Percentiles rank a stretch among this genome's conserved stretches.
These are phyloP conservation scores for Sebastes hubbsi DNA, from an alignment of 2,797 vertebrate species.

Conservation along the genomic window DNA sequence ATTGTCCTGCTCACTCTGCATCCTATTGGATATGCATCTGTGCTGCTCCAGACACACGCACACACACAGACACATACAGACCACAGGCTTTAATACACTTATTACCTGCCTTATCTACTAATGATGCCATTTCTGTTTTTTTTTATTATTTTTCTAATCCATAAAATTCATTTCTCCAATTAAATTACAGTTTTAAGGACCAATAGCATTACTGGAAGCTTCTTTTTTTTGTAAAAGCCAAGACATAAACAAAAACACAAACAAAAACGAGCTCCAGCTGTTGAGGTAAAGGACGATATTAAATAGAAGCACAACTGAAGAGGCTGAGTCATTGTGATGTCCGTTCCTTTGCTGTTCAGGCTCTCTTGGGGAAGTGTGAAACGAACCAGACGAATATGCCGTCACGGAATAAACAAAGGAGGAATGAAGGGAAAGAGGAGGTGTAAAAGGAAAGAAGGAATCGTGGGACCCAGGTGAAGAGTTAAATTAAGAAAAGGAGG, in stretches of 20 bases:
- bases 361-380: conserved; percentile 15
- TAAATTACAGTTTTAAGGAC: conserved; percentile 67
- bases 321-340: conserved; percentile 37
- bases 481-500: conserved; percentile 66
- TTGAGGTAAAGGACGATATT: conserved; percentile 49
- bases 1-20: conserved; percentile 79
- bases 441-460: conserved; percentile 11
- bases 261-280: conserved; percentile 34
- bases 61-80: conserved; percentile 17
- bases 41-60: conserved; percentile 60
- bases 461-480: conserved; percentile 63
- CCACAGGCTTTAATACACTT: conserved; percentile 68
- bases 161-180: conserved; percentile 77
- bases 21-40: conserved; percentile 84
- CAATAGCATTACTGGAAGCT: conserved; percentile 55
- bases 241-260: conserved; percentile 45
- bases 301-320: conserved; percentile 38
- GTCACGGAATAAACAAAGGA: conserved; percentile 42
- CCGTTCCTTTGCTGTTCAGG: neutral
- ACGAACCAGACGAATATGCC: conserved; percentile 21
- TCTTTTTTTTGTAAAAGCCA: conserved; percentile 5
- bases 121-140: conserved; percentile 66
- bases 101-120: conserved; percentile 79
- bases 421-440: conserved; percentile 27
- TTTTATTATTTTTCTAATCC: conserved; percentile 75